Base-by-base conservation (phyloP, 2,797 vertebrate species). In the Ptychobarbus kaznakovi region DNA sequence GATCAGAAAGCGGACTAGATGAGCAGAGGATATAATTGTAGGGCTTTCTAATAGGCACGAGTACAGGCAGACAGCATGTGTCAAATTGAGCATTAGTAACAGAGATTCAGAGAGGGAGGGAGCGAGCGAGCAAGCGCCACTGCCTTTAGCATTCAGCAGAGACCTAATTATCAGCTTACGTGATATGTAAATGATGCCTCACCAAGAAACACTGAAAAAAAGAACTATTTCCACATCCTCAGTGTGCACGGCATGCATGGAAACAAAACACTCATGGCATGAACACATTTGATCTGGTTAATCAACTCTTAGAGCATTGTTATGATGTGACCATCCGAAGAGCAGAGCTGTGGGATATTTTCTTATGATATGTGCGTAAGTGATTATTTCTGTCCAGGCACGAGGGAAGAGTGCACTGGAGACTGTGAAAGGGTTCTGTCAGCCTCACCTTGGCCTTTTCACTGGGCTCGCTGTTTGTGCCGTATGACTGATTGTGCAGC, bases 361-460 rank as follows among this genome's bases (percentile, higher is more conserved):
- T 68, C 46, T 53, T 69, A 22, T 2, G 25, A 4, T 78, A 2
- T 25, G 25, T 35, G 65, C 20, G 40, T 12, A 28, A 69, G 35
- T 28, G 44, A 49, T 32, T 83, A 68, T 76, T 53, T 40, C 28
- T 20, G 72, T 83, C 42, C 0, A 9, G 51, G 58, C 74, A 68
- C 32, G 6, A 42, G 74, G 73, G 58, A 66, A 44, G 9, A 44
- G 42, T 0, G 42, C 42, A 44, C 42, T 2, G 42, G 40, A 44
- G 42, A 44, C 10, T 44, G 42, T 44, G 42, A 44, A 44, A 42
- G 35, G n/a, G 4, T 53, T 13, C 53, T 20, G 76, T 32, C 40
- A 32, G 6, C 84, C 93, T 93, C 89, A 97, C 96, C 96, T 97
- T 97, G 90, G 96, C 96, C 86, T 97, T 97, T 92, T 97, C 96